phyloP scores from a whole-genome alignment of 2,888 invertebrate species.

The Volucella zonaria region DNA sequence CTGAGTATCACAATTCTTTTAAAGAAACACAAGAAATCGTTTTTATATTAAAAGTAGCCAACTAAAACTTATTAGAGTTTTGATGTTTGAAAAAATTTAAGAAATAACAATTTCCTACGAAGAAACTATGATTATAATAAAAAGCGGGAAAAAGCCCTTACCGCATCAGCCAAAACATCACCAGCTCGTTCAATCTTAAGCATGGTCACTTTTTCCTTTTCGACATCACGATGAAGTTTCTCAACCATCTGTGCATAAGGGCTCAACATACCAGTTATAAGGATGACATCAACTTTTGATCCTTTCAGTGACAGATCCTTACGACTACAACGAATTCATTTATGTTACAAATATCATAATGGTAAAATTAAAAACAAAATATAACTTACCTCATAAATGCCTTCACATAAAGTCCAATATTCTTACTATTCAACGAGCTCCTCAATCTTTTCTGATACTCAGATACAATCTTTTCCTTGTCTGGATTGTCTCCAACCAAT shows the following conservation, averaged over 20 bases:
- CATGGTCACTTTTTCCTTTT: conserved; percentile 92
- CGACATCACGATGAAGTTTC: conserved; percentile 89
- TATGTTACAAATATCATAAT: neutral
- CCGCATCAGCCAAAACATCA: conserved; percentile 93
- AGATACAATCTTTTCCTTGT: conserved; percentile 89
- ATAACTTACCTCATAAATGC: conserved; percentile 91
- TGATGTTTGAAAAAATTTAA: neutral
- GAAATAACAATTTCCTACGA: neutral
- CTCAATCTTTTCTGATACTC: conserved; percentile 91
- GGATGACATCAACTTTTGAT: conserved; percentile 90
- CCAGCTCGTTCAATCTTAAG: conserved; percentile 93
- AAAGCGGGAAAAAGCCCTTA: conserved; percentile 82
- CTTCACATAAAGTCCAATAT: conserved; percentile 91
- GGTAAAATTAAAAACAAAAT: neutral
- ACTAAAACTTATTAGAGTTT: neutral
- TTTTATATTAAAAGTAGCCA: too few relatives aligned
- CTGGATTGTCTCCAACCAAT: conserved; percentile 85
- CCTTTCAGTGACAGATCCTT: conserved; percentile 88
- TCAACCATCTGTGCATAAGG: conserved; percentile 92
- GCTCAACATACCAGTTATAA: conserved; percentile 91
- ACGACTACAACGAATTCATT: conserved; percentile 84
- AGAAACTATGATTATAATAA: neutral
- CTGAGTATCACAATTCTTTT: too few relatives aligned
- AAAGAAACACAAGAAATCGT: too few relatives aligned
- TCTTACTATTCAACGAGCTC: conserved; percentile 90